Base-by-base conservation (phyloP, 2,113 vertebrate species). In the Corynorhinus townsendii region DNA sequence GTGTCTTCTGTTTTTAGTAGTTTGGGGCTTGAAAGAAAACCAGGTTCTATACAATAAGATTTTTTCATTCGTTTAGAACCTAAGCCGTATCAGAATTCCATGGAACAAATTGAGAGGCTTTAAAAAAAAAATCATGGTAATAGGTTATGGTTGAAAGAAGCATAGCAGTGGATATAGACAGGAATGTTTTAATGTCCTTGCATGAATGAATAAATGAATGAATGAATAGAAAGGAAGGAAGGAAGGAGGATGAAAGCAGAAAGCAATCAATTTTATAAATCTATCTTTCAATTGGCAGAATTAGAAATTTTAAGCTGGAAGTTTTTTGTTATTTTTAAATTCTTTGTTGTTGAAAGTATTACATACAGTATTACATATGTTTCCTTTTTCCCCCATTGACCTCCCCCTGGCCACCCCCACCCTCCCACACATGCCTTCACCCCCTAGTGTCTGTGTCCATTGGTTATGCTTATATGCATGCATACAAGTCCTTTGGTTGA, bases 61-160 rank as follows among this genome's bases (percentile, higher is more conserved):
- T 79, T 92, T 82, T 49, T 14, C 47, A 5, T 71, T 91, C 68
- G 0, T 56, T 90, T 66, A 83, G 88, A 97, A 88, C 20, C 52
- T 89, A 75, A 96, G 47, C 16, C 4, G 0, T 47, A 54, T 96
- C 90, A 90, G 45, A 93, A 15, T 94, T 96, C 62, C 19, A 45
- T 77, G 76, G 35, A 49, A 86, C 38, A 93, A 93, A 59, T 19
- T 73, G 43, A 93, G 38, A 90, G 6, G 40, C 4, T 71, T 82
- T 11, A 2, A 56, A 56, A 47, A 47, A 56, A 56, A 59, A 35
- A 77, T 93, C 28, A 33, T 35, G 73, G 19, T 26, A 47, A 3
- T 17, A 95, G 49, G 52, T 75, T 93, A 73, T 38, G 8, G n/a
- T 96, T 98, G 0, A 1, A 75, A 94, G 79, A 93, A 92, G 86